These are phyloP conservation scores for Sinocyclocheilus rhinocerous DNA, from an alignment of 2,113 vertebrate species.

Conservation along the genomic window DNA sequence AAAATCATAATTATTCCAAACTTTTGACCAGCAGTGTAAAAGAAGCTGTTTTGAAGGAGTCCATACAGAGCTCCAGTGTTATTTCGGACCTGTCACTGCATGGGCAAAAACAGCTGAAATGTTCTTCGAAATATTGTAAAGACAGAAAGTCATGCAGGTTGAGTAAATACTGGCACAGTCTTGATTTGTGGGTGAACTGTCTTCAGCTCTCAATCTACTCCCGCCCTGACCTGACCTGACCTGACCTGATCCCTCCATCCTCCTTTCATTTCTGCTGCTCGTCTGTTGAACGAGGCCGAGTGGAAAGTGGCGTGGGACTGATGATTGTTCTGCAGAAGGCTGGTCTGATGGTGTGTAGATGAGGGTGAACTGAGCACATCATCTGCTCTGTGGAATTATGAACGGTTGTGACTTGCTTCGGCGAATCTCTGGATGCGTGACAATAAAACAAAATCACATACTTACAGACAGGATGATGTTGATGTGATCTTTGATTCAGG, in stretches of 20 bases:
- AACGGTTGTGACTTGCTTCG: neutral
- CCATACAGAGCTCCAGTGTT: neutral
- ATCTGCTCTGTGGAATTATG: neutral
- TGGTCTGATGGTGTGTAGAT: neutral
- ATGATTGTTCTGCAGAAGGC: neutral
- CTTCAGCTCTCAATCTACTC: too few relatives aligned
- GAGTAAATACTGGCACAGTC: too few relatives aligned
- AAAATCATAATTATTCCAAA: too few relatives aligned
- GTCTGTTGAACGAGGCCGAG: neutral
- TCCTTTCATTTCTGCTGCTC: neutral
- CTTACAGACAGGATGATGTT: neutral
- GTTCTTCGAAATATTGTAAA: neutral
- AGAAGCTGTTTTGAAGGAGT: too few relatives aligned
- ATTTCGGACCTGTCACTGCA: too few relatives aligned
- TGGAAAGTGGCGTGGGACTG: neutral
- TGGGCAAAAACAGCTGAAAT: neutral
- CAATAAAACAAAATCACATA: neutral
- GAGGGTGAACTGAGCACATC: neutral
- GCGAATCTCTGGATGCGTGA: neutral
- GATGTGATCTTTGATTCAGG: neutral
- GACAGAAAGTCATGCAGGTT: neutral
- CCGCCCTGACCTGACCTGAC: neutral
- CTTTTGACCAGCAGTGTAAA: too few relatives aligned
- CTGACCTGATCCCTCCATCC: neutral
- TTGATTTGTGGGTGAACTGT: neutral